phyloP scores from a whole-genome alignment of 2,797 vertebrate genomes.

The Hippoglossus hippoglossus region DNA sequence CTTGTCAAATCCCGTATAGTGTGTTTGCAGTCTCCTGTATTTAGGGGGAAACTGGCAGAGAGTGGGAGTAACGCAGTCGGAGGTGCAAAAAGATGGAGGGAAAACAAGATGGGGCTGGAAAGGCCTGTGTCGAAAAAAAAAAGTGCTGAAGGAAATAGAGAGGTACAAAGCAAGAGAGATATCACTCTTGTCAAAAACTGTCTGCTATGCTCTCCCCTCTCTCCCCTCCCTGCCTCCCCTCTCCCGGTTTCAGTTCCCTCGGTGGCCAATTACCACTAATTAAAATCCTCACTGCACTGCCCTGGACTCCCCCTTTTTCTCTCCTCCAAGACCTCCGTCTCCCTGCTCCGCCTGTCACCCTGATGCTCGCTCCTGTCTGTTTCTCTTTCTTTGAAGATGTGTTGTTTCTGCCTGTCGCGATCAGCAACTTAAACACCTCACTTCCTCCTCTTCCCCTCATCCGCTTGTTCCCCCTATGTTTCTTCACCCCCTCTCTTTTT shows the following conservation, averaged over 20 bases:
- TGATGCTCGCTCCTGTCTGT: conserved; percentile 43
- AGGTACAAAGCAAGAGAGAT: conserved; percentile 73
- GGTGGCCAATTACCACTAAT: conserved; percentile 87
- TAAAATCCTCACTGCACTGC: conserved; percentile 82
- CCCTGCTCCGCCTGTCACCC: conserved; percentile 50
- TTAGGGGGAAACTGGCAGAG: conserved; percentile 20
- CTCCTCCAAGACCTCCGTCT: conserved; percentile 59
- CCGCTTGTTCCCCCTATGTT: conserved; percentile 44
- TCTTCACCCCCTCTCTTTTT: conserved; percentile 40
- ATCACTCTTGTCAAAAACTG: conserved; percentile 75
- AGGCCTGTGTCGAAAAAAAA: conserved; percentile 18
- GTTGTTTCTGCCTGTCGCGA: conserved; percentile 18
- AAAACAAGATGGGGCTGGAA: conserved; percentile 44
- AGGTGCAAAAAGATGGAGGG: conserved; percentile 47
- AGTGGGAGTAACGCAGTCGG: conserved; percentile 41
- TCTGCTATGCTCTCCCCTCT: conserved; percentile 49
- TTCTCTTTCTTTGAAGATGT: conserved; percentile 50
- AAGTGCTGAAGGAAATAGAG: conserved; percentile 62
- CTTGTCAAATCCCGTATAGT: conserved; percentile 17
- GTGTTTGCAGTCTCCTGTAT: conserved; percentile 22
- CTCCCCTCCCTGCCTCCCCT: conserved; percentile 36
- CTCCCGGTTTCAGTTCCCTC: conserved; percentile 80
- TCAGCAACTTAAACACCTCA: conserved; percentile 60
- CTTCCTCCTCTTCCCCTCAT: conserved; percentile 42
- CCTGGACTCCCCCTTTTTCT: conserved; percentile 62